Conservation (phyloP, 2,113 vertebrate genomes). For the Poeciliopsis prolifica region DNA sequence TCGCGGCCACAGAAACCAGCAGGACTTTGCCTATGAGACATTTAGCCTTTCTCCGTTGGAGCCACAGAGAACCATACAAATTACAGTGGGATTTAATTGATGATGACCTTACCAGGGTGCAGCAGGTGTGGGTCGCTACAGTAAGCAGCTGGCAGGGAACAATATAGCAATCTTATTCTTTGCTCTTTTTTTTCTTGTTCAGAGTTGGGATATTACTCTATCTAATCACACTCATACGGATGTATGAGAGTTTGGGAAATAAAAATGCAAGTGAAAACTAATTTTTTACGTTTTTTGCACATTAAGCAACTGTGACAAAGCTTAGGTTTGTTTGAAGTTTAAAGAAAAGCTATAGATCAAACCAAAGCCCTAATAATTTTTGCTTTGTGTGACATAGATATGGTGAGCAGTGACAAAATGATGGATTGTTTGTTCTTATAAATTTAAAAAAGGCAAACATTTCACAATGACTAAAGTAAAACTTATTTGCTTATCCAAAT, state of each 20-base stretch:
- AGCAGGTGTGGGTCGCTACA: constrained; percentile 55
- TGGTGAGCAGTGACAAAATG: too few species aligned
- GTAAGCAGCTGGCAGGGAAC: constrained; percentile 57
- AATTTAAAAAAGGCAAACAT: too few species aligned
- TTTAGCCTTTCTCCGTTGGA: constrained; percentile 47
- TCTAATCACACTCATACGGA: not conserved
- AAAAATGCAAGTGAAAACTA: too few species aligned
- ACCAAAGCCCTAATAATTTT: too few species aligned
- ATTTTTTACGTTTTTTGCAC: too few species aligned
- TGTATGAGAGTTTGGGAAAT: too few species aligned
- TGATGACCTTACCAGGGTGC: constrained; percentile 51
- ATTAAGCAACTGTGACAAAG: too few species aligned
- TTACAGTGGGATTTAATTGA: constrained; percentile 51
- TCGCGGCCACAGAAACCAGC: constrained; percentile 34
- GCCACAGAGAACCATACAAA: constrained; percentile 39
- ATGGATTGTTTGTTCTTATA: too few species aligned
- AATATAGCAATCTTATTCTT: not conserved
- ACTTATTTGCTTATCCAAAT: not conserved
- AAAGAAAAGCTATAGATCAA: too few species aligned
- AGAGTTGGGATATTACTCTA: not conserved
- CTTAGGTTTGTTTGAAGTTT: too few species aligned
- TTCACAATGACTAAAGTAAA: not conserved
- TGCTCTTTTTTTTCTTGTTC: not conserved
- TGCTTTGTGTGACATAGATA: too few species aligned
- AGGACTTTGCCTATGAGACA: constrained; percentile 36